phyloP scores from a whole-genome alignment of 2,888 invertebrate species.

The Sphaerolaimus hirsutus region DNA sequence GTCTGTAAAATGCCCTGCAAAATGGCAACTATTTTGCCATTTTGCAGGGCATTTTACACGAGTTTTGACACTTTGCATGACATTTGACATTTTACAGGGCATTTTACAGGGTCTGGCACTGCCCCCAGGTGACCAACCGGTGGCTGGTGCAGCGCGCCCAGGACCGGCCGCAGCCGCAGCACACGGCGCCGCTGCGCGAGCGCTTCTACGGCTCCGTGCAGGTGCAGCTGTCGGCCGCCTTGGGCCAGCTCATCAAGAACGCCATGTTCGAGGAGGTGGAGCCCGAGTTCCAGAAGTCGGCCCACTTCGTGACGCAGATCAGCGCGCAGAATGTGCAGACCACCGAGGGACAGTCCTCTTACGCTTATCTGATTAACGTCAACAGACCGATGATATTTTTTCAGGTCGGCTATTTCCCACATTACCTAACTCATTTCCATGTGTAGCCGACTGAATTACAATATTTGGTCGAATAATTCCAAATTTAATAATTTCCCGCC shows the following conservation, averaged over 20 bases:
- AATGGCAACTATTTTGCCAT: no score
- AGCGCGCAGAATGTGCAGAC: slow-evolving; percentile 17
- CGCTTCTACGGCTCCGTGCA: slow-evolving; percentile 40
- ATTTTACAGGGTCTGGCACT: no score
- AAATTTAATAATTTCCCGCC: no score
- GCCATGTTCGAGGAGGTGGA: slow-evolving; percentile 89
- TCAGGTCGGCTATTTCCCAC: no score
- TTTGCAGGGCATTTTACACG: no score
- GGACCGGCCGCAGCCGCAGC: neutral
- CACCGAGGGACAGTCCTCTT: slow-evolving; percentile 2
- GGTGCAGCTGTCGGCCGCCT: slow-evolving; percentile 69
- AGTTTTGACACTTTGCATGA: no score
- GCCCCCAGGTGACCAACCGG: slow-evolving; percentile 18
- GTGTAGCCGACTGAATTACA: no score
- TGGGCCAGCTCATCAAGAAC: slow-evolving; percentile 71
- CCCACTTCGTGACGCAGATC: slow-evolving; percentile 85
- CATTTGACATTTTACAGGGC: no score
- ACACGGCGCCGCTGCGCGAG: slow-evolving; percentile 8
- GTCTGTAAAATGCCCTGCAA: no score
- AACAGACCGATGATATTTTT: slow-evolving; percentile 73
- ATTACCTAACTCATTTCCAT: no score
- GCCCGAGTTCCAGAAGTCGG: slow-evolving; percentile 86
- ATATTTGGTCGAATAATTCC: no score
- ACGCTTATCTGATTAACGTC: slow-evolving; percentile 45
- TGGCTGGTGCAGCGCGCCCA: slow-evolving; percentile 30